Conservation (phyloP, 2,113 vertebrate genomes). For the Psittacus erithacus region DNA sequence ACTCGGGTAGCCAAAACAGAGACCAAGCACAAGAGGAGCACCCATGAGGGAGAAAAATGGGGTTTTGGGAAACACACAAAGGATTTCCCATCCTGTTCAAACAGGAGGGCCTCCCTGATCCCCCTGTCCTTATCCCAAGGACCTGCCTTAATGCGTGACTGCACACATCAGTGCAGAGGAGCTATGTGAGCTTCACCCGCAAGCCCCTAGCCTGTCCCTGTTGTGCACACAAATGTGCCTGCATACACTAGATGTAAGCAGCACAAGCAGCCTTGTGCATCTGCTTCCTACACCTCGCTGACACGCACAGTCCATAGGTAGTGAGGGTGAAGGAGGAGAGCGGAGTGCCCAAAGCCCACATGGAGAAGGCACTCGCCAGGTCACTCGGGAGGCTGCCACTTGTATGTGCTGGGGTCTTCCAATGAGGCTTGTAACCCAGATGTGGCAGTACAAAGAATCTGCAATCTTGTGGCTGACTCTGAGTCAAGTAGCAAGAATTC, state of each 20-base stretch:
- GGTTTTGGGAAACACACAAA: not conserved
- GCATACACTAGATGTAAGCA: not conserved
- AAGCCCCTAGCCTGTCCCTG: not conserved
- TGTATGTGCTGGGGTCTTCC: not conserved
- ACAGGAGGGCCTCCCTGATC: not conserved
- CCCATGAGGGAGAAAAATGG: accelerated
- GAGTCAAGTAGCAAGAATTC: not conserved
- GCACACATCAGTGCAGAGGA: not conserved
- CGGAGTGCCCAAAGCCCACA: not conserved
- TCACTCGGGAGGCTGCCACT: not conserved
- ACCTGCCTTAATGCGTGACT: not conserved
- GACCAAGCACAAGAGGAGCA: not conserved
- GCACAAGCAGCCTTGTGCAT: not conserved
- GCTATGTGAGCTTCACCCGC: not conserved
- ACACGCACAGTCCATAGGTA: not conserved
- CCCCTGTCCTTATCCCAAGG: not conserved
- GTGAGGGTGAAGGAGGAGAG: not conserved
- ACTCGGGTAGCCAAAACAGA: not conserved
- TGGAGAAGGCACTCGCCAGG: not conserved
- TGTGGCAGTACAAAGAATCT: not conserved
- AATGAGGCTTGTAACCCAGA: not conserved
- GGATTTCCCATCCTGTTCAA: not conserved
- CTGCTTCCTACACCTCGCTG: not conserved
- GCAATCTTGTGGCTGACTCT: not conserved
- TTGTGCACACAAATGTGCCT: accelerated